Percentiles rank a stretch among this genome's conserved stretches.
Evolutionary conservation across 2,797 vertebrate genomes (phyloP).

Genomic region (Mycteria americana): DNA sequence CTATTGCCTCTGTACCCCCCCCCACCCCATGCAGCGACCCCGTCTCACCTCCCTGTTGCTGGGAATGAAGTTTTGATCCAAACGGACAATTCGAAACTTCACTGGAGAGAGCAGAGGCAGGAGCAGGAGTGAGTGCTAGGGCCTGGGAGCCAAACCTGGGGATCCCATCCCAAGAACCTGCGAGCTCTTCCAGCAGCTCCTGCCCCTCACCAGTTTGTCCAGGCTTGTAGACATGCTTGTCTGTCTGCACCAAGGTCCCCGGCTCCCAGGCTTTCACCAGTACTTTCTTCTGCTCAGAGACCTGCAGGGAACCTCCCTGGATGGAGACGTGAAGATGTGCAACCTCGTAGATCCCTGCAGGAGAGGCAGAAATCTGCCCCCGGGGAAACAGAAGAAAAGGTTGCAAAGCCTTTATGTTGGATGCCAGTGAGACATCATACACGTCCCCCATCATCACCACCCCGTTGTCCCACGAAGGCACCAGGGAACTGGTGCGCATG

Average conservation of each 20-base stretch:
- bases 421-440: neutral
- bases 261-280: neutral
- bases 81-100: neutral
- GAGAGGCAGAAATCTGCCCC: neutral
- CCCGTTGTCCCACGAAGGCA: neutral
- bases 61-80: neutral
- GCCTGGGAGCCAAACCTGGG: no score
- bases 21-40: rapidly evolving
- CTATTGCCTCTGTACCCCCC: rapidly evolving
- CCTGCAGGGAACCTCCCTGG: neutral
- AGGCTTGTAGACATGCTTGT: neutral
- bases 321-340: neutral
- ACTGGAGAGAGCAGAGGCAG: neutral
- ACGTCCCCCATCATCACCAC: rapidly evolving
- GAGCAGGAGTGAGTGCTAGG: neutral
- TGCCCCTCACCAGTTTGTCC: neutral
- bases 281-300: neutral
- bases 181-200: neutral
- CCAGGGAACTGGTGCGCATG: neutral
- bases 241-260: neutral
- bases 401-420: neutral
- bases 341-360: rapidly evolving
- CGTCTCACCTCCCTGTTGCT: neutral
- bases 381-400: neutral
- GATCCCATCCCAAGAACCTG: neutral